Evolutionary conservation across 2,113 vertebrate species (phyloP), one percentile per base, ranked within the genome.

Genomic region (Aldabrachelys gigantea): DNA sequence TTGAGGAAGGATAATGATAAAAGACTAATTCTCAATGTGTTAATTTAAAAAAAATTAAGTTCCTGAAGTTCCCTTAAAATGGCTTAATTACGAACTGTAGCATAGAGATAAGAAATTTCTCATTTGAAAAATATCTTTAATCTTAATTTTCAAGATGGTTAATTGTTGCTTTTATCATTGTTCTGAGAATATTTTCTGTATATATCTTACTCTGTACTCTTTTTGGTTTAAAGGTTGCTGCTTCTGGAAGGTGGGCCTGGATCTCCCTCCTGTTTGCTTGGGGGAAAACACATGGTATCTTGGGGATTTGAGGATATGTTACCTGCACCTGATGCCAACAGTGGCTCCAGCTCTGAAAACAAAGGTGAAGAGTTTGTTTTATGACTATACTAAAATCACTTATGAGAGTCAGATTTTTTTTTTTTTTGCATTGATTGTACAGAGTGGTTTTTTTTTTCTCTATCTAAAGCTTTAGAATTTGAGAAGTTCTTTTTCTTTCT

Each of bases 261-360:
- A 52, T 99, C 99, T 76, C 99, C 99, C 57, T 99, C 99, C 57
- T 99, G 99, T 97, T 98, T 99, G 95, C 98, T 99, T 1, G 99
- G 99, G 84, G 99, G 99, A 53, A 99, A 99, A 94, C 99, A 99
- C 97, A 99, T 99, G 82, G 99, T 99, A 62, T 99, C 99, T 14
- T 99, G 99, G 99, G 99, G 99, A 21, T 99, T 99, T 97, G 99
- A 99, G 98, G 99, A 99, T 97, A 99, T 99, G 99, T 97, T 99
- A 85, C 99, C 99, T 10, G 99, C 99, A 10, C 99, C 99, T 49
- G 99, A 99, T 95, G 98, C 98, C 91, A 99, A 98, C 97, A 98
- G 98, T 94, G 98, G 98, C 89, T 98, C 99, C 90, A 99, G 98
- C 95, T 97, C 98, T 94, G 99, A 99, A 97, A 99, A 91, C 95